Conservation (phyloP, 2,797 vertebrate genomes). For the Sphenodon punctatus region DNA sequence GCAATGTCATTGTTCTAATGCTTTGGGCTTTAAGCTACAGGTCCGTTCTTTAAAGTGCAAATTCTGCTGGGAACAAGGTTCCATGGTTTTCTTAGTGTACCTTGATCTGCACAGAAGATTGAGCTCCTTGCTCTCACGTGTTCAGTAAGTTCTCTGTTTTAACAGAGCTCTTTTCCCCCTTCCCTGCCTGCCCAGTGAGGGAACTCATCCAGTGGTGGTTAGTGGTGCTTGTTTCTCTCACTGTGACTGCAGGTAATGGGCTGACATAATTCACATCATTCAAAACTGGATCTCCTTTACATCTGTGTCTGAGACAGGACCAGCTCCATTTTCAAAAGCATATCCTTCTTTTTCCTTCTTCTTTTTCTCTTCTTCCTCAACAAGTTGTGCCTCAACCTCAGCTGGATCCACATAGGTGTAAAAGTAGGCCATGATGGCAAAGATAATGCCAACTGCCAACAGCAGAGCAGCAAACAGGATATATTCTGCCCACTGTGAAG, state of each 20-base stretch:
- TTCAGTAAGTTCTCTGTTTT: neutral
- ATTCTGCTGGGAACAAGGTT: constrained; percentile 23
- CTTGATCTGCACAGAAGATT: neutral
- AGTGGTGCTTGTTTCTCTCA: neutral
- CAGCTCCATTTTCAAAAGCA: neutral
- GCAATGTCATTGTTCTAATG: constrained; percentile 28
- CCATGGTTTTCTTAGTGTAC: constrained; percentile 16
- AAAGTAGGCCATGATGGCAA: constrained; percentile 90
- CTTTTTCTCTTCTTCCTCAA: constrained; percentile 56
- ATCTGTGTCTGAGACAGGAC: constrained; percentile 42
- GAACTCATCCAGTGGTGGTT: neutral
- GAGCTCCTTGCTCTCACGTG: constrained; percentile 17
- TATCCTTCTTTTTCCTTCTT: neutral
- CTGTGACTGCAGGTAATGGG: neutral
- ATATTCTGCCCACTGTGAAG: constrained; percentile 90
- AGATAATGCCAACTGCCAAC: constrained; percentile 86
- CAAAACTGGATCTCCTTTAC: constrained; percentile 46
- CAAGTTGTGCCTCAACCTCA: constrained; percentile 86
- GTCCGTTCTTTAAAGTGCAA: constrained; percentile 57
- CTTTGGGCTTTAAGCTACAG: constrained; percentile 21
- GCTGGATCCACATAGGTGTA: constrained; percentile 90
- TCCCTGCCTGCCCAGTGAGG: neutral
- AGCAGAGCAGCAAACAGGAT: constrained; percentile 89
- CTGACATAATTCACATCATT: constrained; percentile 16
- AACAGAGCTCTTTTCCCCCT: neutral